Evolutionary conservation across 2,113 vertebrate species (phyloP).

Genomic region (Xiphophorus hellerii): DNA sequence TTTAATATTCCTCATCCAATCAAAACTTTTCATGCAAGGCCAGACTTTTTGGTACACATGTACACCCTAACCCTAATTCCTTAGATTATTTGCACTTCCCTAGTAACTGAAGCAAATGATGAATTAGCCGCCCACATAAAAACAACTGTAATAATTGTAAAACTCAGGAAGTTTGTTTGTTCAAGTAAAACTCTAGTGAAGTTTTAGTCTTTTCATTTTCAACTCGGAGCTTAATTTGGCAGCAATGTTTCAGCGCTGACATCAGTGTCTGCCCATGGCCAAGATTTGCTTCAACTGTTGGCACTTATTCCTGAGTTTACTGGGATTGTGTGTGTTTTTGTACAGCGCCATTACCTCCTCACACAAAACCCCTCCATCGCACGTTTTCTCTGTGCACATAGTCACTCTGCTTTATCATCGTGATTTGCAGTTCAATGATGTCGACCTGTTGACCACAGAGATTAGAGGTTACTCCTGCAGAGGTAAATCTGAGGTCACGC

Average conservation of each 20-base stretch:
- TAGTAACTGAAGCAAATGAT: neutral
- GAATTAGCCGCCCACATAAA: neutral
- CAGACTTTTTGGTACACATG: no score
- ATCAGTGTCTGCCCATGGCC: constrained; percentile 45
- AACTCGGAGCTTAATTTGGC: constrained; percentile 21
- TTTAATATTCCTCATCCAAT: no score
- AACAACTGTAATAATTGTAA: neutral
- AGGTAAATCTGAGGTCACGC: constrained; percentile 55
- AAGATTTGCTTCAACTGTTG: constrained; percentile 38
- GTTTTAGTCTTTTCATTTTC: constrained; percentile 2
- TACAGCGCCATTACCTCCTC: neutral
- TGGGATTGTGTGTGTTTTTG: constrained; percentile 14
- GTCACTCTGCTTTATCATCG: constrained; percentile 23
- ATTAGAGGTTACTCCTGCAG: constrained; percentile 43
- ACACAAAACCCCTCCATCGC: neutral
- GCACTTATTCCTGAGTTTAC: constrained; percentile 11
- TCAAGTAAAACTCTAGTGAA: neutral
- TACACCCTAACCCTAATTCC: no score
- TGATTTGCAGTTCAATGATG: constrained; percentile 41
- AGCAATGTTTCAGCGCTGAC: constrained; percentile 41
- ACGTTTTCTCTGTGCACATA: constrained; percentile 6
- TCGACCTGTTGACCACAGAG: constrained; percentile 35
- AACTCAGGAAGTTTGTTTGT: neutral
- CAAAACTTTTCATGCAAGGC: no score
- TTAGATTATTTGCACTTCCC: neutral